Evolutionary conservation across 2,113 vertebrate genomes (phyloP).

Genomic region (Microcebus griseorufus): DNA sequence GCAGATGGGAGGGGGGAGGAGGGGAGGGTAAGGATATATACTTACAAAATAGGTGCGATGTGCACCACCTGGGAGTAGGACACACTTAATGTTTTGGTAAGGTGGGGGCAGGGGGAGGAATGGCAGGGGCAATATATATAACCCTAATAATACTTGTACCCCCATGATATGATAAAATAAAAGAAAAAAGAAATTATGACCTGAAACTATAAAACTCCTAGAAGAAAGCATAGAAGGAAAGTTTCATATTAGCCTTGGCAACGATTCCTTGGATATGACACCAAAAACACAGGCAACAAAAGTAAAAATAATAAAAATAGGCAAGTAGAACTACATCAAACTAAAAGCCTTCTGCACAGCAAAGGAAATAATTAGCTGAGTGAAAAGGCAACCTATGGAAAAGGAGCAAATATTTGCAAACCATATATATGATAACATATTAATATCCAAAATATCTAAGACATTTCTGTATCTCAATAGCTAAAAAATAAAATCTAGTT

Average conservation of each 20-base stretch:
- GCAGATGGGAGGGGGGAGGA: too few relatives aligned
- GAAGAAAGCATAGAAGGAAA: not conserved
- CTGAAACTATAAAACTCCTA: not conserved
- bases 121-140: too few relatives aligned
- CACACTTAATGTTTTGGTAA: too few relatives aligned
- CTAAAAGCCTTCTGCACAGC: not conserved
- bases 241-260: not conserved
- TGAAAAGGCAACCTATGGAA: not conserved
- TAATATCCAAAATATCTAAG: not conserved
- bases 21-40: too few relatives aligned
- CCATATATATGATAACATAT: not conserved
- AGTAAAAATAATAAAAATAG: not conserved
- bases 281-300: not conserved
- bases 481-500: not conserved
- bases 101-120: too few relatives aligned
- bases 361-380: not conserved
- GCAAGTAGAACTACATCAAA: not conserved
- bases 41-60: too few relatives aligned
- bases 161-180: too few relatives aligned
- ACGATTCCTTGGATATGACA: not conserved
- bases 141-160: too few relatives aligned
- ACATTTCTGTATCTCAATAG: not conserved
- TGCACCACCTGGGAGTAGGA: too few relatives aligned
- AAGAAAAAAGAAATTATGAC: not conserved
- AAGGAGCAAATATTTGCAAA: not conserved